A percentile compares a stretch with the other conserved stretches of the same genome.
Evolutionary conservation across 2,888 invertebrate genomes (phyloP).

Genomic region (Ariolimax columbianus): DNA sequence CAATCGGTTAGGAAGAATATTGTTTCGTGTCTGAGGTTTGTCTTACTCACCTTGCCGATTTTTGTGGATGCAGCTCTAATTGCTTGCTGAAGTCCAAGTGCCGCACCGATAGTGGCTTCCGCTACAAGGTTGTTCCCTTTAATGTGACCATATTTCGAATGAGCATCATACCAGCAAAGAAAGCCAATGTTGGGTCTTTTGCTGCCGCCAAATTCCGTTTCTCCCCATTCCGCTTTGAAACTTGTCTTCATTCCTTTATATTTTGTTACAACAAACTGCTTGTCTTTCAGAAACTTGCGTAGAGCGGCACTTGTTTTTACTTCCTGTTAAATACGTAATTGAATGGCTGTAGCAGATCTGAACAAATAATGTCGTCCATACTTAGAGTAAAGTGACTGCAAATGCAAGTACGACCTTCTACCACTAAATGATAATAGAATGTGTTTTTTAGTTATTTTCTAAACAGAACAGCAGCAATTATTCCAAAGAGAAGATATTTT

Average conservation of each 20-base stretch:
- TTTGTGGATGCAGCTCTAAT: constrained; percentile 21
- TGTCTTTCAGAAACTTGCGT: constrained; percentile 26
- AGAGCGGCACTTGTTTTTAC: constrained; percentile 23
- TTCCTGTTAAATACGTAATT: constrained; percentile 16
- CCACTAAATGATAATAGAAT: too few species aligned
- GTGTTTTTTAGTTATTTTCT: too few species aligned
- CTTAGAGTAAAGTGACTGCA: too few species aligned
- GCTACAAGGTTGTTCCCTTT: constrained; percentile 39
- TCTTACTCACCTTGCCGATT: constrained; percentile 37
- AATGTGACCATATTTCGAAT: constrained; percentile 5
- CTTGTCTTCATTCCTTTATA: constrained; percentile 26
- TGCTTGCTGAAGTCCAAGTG: constrained; percentile 25
- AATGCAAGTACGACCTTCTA: too few species aligned
- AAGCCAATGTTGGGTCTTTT: constrained; percentile 41
- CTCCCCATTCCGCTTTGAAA: constrained; percentile 45
- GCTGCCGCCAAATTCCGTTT: constrained; percentile 2
- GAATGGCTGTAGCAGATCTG: too few species aligned
- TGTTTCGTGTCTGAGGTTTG: too few species aligned
- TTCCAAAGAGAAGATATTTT: too few species aligned
- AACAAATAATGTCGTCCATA: too few species aligned
- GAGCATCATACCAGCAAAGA: constrained; percentile 36
- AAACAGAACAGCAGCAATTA: too few species aligned
- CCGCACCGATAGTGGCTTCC: constrained; percentile 33
- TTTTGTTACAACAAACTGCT: constrained; percentile 23
- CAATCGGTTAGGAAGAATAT: too few species aligned